Conservation (phyloP, 2,888 invertebrate genomes). For the Stegana nigrithorax region DNA sequence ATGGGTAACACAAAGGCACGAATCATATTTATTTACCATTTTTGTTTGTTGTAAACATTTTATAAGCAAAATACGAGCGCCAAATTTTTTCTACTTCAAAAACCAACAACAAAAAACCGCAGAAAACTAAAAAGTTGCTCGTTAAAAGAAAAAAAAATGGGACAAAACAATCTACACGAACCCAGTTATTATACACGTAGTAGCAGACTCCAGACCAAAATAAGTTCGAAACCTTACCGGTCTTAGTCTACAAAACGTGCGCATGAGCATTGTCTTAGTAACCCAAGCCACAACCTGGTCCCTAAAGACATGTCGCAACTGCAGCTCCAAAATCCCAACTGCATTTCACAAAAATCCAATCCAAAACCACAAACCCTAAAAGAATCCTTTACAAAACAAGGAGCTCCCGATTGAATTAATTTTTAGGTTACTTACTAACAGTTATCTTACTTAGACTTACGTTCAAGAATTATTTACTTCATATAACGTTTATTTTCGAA, state of each 20-base stretch:
- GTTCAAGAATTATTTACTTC: conserved; percentile 31
- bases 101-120: conserved; percentile 40
- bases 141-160: conserved; percentile 12
- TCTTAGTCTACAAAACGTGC: background rate
- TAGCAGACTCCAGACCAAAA: too few relatives aligned
- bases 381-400: background rate
- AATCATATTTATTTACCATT: conserved; percentile 18
- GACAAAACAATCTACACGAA: background rate
- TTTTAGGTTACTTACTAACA: background rate
- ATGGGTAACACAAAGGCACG: conserved; percentile 99
- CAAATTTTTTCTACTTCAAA: conserved; percentile 28
- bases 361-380: background rate
- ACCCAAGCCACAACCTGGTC: too few relatives aligned
- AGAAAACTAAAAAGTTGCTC: conserved; percentile 44
- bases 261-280: background rate
- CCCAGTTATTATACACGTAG: too few relatives aligned
- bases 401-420: background rate
- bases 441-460: conserved; percentile 2
- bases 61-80: conserved; percentile 2
- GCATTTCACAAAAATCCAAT: conserved; percentile 8
- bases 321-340: too few relatives aligned
- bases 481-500: conserved; percentile 25
- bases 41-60: too few relatives aligned
- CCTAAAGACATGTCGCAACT: too few relatives aligned
- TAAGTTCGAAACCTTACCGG: background rate